Base-by-base conservation (phyloP, 1,140 invertebrate genomes). In the Lithobius niger region DNA sequence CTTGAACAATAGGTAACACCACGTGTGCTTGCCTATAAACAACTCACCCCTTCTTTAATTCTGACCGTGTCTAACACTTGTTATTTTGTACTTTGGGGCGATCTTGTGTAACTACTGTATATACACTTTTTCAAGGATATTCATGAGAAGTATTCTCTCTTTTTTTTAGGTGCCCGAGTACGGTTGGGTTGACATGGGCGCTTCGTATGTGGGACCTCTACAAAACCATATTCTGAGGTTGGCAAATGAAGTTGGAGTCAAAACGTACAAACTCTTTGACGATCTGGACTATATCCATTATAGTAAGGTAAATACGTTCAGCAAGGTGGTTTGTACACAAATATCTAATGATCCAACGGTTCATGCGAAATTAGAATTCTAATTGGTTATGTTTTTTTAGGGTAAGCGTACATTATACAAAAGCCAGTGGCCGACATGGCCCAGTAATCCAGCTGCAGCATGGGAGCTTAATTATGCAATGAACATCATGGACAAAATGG, bases 211-310 rank as follows among this genome's bases (percentile, higher is more conserved):
- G 26, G 65, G 65, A 36, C 60, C 64, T 21, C 61, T 59, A 6
- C 65, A 66, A 45, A 50, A 65, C 50, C 57, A 56, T 27, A 31
- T 66, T 13, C 47, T 62, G 18, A 52, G 66, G 40, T 48, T 71
- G 42, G 63, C 67, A 4, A 62, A 65, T 52, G 69, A 71, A 53
- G 62, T 72, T 47, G 64, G 62, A 0, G 49, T 71, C 0, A 59
- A 70, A 55, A 69, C 66, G 1, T 70, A 63, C 49, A 59, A 63
- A 44, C 61, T 71, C 0, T 62, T 67, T 53, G 61, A 55, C 19
- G 54, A 54, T 1, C 43, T 60, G 36, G 49, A 58, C 22, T 52
- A 58, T n/a, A 27, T 64, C 16, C 61, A 62, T 54, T 57, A 59
- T 24, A 57, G 56, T 47, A 49, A 64, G 48, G 62, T 63, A 57